Base-by-base conservation (phyloP, 2,113 vertebrate genomes). In the Cardinalis cardinalis region DNA sequence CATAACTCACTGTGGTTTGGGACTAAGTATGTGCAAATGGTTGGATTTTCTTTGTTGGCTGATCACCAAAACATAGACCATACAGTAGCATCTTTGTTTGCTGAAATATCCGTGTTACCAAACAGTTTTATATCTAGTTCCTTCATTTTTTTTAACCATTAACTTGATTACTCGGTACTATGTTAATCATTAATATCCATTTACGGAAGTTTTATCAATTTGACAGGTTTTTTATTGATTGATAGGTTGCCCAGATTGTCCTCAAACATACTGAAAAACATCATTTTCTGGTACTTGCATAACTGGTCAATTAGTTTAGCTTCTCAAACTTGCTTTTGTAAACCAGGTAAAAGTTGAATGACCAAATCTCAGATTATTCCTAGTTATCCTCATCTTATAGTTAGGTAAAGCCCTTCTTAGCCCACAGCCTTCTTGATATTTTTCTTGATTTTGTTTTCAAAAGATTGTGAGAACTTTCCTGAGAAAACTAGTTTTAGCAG, bases 21-120 rank as follows among this genome's bases (percentile, higher is more conserved):
- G 98, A 98, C 98, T 98, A 84, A 96, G 94, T 91, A 95, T 95
- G 94, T 97, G 93, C 96, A 98, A 94, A 96, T 92, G 91, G 94
- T 97, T 98, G 97, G 97, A 98, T 98, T 98, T 98, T 98, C 97
- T 97, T 87, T 97, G 97, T 98, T 98, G 97, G 97, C 96, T 97
- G 96, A 97, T 97, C 94, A 96, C 96, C 96, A 96, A 96, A 96
- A 97, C 94, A 87, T 96, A 96, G 90, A 96, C 89, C 60, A 73
- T 96, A 88, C 94, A 94, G 97, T 97, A 97, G 96, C 94, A 91
- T 97, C 95, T 97, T 90, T 44, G 88, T 97, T 97, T 97, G 95
- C 96, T 95, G 94, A 97, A 95, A 86, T 97, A 96, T 92, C 91
- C 68, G 28, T 90, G 95, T 96, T 96, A 97, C 96, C 87, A 95